Evolutionary conservation across 1,140 invertebrate genomes (phyloP), one percentile per base, ranked within the genome.

Genomic region (Achatina immaculata): DNA sequence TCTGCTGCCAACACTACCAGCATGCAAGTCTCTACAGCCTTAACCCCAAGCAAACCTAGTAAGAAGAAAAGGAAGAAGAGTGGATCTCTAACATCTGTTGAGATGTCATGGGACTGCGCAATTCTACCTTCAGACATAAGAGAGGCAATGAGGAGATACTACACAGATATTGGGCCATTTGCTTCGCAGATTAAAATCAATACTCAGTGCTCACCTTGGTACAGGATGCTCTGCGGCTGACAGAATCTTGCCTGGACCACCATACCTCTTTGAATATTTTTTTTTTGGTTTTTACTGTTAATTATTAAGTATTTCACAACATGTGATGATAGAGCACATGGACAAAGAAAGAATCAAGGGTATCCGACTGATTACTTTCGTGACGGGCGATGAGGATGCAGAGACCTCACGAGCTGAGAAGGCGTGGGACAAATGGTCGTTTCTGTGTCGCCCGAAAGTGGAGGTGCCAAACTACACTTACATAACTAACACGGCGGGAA

Each of bases 141-240:
- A 43, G 76, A 78, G 42, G 76, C 62, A 7, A 66, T 66, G 40
- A 21, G 76, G 24, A 4, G 76, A 68, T 78, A 78, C 65, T 78
- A 66, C 62, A 68, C 62, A 28, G 76, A 78, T 36, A 78, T 78
- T 34, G 31, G 40, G 3, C 76, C 76, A 24, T 78, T 78, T n/a
- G 36, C 62, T 28, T 78, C 76, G 19, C 40, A 48, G 24, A 74
- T 28, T 34, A 74, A 74, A 48, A 34, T 74, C 19, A 74, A 55
- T n/a, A 11, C 40, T 28, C 43, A 45, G 16, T 74, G 72, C 31
- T 45, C 72, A 4, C 40, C 72, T 6, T 74, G 72, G 72, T n/a
- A 28, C 28, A 74, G 42, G 31, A 74, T 42, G 2, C 28, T 74
- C 6, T 74, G 72, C 38, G n/a, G 68, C 11, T 71, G n/a, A 71